phyloP scores from a whole-genome alignment of 2,797 vertebrate species.

The Poeciliopsis gracilis region DNA sequence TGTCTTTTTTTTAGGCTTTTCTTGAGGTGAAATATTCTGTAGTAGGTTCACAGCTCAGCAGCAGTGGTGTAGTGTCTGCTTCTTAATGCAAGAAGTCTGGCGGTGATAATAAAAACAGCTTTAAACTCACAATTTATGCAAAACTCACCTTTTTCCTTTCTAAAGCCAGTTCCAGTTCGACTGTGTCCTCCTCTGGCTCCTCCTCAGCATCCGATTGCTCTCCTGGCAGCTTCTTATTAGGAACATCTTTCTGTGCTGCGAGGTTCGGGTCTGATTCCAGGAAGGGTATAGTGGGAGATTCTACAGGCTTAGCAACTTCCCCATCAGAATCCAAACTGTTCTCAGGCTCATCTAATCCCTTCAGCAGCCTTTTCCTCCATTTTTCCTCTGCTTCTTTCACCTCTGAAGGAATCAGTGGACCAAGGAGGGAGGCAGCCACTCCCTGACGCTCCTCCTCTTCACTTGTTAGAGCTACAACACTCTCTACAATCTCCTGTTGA shows the following conservation, averaged over 20 bases:
- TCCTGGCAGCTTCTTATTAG: constrained; percentile 84
- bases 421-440: constrained; percentile 92
- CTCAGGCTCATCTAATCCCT: constrained; percentile 82
- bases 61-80: not conserved
- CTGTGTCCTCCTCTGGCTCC: constrained; percentile 92
- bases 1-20: not conserved
- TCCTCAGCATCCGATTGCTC: constrained; percentile 85
- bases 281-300: constrained; percentile 52
- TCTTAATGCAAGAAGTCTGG: not conserved
- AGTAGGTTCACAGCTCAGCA: not conserved
- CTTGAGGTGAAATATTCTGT: not conserved
- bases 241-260: constrained; percentile 79
- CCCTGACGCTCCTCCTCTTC: constrained; percentile 91
- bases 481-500: constrained; percentile 93
- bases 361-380: constrained; percentile 93
- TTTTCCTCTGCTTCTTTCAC: constrained; percentile 96
- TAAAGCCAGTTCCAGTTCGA: constrained; percentile 92
- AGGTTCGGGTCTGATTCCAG: constrained; percentile 73
- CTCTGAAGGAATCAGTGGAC: constrained; percentile 89
- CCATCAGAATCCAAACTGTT: constrained; percentile 75
- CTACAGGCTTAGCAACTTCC: constrained; percentile 61
- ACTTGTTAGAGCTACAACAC: constrained; percentile 90
- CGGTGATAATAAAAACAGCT: not conserved
- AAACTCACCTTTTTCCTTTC: constrained; percentile 92
- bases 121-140: not conserved